phyloP scores from a whole-genome alignment of 2,113 vertebrate species.

The Pygathrix nemaeus region DNA sequence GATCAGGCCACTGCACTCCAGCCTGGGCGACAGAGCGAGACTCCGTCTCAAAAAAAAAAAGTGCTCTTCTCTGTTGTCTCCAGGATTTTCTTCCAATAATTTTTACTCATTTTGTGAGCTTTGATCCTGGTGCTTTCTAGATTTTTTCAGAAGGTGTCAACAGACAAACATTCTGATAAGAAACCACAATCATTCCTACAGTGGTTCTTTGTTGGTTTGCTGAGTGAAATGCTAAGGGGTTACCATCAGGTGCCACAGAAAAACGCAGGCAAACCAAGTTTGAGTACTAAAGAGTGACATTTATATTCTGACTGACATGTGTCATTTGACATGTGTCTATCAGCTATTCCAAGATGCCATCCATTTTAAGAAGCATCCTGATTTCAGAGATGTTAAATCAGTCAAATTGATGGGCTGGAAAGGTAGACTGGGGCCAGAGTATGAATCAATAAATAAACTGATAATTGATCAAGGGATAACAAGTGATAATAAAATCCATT shows the following conservation, averaged over 20 bases:
- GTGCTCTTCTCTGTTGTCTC: neutral
- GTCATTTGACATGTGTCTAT: neutral
- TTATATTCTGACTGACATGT: neutral
- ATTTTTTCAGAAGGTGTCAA: constrained; percentile 62
- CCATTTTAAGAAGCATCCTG: neutral
- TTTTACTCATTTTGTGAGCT: constrained; percentile 28
- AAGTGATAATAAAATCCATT: neutral
- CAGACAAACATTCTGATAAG: constrained; percentile 40
- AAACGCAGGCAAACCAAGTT: constrained; percentile 22
- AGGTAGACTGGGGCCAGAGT: neutral
- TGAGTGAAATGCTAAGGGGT: constrained; percentile 9
- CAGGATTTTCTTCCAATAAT: constrained; percentile 49
- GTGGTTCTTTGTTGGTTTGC: constrained; percentile 27
- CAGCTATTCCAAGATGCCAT: neutral
- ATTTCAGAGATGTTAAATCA: neutral
- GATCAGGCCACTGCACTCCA: too few relatives aligned
- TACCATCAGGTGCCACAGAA: neutral
- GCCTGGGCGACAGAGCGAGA: too few relatives aligned
- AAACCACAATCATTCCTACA: constrained; percentile 9
- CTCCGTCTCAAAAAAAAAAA: neutral
- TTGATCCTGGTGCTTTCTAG: constrained; percentile 51
- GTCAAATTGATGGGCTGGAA: neutral
- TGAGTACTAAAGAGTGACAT: neutral
- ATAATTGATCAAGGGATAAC: neutral
- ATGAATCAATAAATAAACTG: neutral